Evolutionary conservation across 2,888 invertebrate species (phyloP).

Genomic region (Ichneumoninae sp.): DNA sequence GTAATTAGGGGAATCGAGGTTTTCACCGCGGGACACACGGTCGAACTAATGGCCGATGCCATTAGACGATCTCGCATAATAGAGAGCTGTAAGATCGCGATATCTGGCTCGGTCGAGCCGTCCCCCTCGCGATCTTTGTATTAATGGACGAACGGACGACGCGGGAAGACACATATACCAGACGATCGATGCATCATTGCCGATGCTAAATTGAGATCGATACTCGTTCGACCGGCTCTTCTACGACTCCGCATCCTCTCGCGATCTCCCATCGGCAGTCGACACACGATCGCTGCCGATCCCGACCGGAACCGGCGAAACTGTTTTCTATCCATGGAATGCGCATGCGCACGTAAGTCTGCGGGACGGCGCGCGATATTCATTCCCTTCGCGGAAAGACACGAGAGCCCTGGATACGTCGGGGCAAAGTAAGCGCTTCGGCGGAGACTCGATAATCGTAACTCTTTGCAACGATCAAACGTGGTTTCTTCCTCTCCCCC

Average conservation of each 20-base stretch:
- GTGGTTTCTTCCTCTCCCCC: background rate
- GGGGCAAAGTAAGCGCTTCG: slow-evolving; percentile 4
- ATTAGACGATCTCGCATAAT: slow-evolving; percentile 49
- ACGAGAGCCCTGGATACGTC: slow-evolving; percentile 27
- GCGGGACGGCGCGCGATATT: slow-evolving; percentile 24
- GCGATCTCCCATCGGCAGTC: slow-evolving; percentile 52
- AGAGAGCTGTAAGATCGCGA: slow-evolving; percentile 10
- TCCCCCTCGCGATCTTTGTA: slow-evolving; percentile 19
- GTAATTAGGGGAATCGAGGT: slow-evolving; percentile 69
- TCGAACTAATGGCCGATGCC: slow-evolving; percentile 68
- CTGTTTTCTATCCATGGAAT: slow-evolving; percentile 49
- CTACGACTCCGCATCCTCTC: slow-evolving; percentile 19
- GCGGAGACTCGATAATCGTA: slow-evolving; percentile 33
- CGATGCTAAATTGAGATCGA: slow-evolving; percentile 62
- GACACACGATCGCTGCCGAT: slow-evolving; percentile 31
- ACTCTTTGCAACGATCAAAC: slow-evolving; percentile 23
- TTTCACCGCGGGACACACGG: slow-evolving; percentile 46
- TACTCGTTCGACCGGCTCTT: slow-evolving; percentile 63
- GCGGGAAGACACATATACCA: slow-evolving; percentile 4
- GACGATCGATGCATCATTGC: slow-evolving; percentile 37
- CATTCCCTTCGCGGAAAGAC: slow-evolving; percentile 56
- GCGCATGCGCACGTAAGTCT: slow-evolving; percentile 8
- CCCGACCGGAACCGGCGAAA: slow-evolving; percentile 48
- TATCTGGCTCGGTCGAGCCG: background rate
- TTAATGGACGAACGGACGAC: slow-evolving; percentile 39